Percentiles rank a stretch among this genome's conserved stretches.
Conservation (phyloP, 2,888 invertebrate species). For the Alcis repandata region DNA sequence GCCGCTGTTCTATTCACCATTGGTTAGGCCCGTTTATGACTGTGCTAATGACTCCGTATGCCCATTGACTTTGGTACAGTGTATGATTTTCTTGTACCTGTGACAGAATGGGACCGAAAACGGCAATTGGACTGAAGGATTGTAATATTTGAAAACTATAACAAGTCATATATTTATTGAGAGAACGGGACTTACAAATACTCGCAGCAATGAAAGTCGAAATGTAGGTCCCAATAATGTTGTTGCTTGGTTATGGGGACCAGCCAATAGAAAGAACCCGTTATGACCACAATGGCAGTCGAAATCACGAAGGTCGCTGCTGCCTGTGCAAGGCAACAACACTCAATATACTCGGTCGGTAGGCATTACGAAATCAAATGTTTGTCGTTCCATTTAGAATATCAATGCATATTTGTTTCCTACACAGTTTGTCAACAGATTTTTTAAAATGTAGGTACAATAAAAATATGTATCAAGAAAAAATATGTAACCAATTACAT, state of each 20-base stretch:
- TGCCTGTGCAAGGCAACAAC: conserved; percentile 32
- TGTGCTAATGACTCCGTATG: conserved; percentile 25
- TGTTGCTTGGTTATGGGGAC: conserved; percentile 33
- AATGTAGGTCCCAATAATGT: conserved; percentile 19
- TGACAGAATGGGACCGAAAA: not conserved
- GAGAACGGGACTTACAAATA: not conserved
- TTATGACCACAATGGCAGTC: conserved; percentile 46
- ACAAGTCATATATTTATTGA: not conserved
- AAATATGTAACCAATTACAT: too few relatives aligned
- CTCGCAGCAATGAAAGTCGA: conserved; percentile 3
- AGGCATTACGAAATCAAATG: conserved; percentile 26
- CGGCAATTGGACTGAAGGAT: not conserved
- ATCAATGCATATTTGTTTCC: not conserved
- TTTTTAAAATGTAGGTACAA: too few relatives aligned
- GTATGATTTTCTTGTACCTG: not conserved
- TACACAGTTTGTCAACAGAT: not conserved
- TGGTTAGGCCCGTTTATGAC: conserved; percentile 22
- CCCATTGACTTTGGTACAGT: conserved; percentile 1
- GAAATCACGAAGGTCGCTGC: conserved; percentile 44
- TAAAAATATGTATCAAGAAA: too few relatives aligned
- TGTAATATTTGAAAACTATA: not conserved
- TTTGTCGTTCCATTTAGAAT: conserved; percentile 15
- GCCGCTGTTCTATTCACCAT: conserved; percentile 30
- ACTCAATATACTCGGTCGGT: conserved; percentile 18
- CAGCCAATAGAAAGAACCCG: conserved; percentile 43